A percentile compares a stretch with the other conserved stretches of the same genome.
phyloP scores from a whole-genome alignment of 2,113 vertebrate species.

The Dascyllus trimaculatus region DNA sequence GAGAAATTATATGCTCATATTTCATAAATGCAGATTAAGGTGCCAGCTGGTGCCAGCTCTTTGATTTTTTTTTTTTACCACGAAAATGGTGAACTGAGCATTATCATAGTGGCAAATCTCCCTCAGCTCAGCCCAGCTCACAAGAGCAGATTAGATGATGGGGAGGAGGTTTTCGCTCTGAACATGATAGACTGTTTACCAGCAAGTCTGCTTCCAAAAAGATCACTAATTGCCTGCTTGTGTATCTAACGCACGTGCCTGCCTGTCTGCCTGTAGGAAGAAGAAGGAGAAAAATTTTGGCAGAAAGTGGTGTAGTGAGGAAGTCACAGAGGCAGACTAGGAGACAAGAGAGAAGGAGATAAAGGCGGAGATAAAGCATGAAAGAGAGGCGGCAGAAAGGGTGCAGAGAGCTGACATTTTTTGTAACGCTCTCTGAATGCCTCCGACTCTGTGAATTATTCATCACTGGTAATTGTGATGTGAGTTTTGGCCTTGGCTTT shows the following conservation, averaged over 20 bases:
- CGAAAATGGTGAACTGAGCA: conserved; percentile 44
- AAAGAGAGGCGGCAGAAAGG: conserved; percentile 13
- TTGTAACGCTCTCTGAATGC: conserved; percentile 51
- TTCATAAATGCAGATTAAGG: conserved; percentile 71
- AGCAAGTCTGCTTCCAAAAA: conserved; percentile 47
- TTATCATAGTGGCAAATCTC: conserved; percentile 55
- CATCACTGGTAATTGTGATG: conserved; percentile 60
- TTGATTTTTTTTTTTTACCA: conserved; percentile 25
- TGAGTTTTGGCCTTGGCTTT: conserved; percentile 47
- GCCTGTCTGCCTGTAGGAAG: conserved; percentile 14
- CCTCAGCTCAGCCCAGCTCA: conserved; percentile 25
- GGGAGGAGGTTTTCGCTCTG: conserved; percentile 42
- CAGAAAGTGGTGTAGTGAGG: background rate
- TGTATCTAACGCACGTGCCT: conserved; percentile 47
- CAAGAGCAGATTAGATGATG: conserved; percentile 41
- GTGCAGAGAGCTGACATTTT: conserved; percentile 30
- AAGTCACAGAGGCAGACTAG: conserved; percentile 8
- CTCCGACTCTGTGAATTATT: conserved; percentile 67
- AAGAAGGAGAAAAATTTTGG: conserved; percentile 3
- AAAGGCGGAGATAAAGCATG: conserved; percentile 13
- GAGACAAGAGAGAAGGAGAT: background rate
- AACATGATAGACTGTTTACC: conserved; percentile 57
- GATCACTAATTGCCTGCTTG: conserved; percentile 52
- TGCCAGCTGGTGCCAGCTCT: conserved; percentile 59
- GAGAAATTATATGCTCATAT: conserved; percentile 42